Percentiles rank a stretch among this genome's conserved stretches.
Evolutionary conservation across 2,888 invertebrate genomes (phyloP).

Genomic region (Dryobotodes eremita): DNA sequence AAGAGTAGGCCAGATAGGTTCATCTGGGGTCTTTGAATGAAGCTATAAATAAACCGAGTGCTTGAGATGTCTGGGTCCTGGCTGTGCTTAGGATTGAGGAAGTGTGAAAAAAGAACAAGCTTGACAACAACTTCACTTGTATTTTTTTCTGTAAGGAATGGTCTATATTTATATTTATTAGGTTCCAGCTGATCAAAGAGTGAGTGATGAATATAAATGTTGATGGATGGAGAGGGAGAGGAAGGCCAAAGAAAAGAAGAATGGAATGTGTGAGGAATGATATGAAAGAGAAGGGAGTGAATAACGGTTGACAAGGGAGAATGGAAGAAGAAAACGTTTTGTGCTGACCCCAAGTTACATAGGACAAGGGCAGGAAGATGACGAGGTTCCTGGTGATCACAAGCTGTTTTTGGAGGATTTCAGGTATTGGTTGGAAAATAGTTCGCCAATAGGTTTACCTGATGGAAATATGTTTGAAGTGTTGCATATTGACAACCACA

Average conservation of each 20-base stretch:
- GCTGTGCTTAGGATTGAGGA: conserved; percentile 16
- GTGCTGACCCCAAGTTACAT: neutral
- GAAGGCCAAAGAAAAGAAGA: neutral
- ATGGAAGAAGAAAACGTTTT: neutral
- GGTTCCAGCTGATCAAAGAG: neutral
- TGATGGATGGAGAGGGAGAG: neutral
- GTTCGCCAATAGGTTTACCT: neutral
- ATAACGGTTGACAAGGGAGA: neutral
- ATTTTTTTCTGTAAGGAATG: neutral
- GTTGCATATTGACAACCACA: neutral
- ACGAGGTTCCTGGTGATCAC: too few relatives aligned
- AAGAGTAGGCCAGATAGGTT: conserved; percentile 40
- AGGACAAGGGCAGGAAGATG: too few relatives aligned
- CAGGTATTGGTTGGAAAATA: neutral
- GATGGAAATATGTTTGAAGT: neutral
- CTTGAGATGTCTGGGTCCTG: conserved; percentile 5
- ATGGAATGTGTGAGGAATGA: neutral
- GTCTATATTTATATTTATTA: neutral
- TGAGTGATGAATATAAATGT: neutral
- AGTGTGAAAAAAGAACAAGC: neutral
- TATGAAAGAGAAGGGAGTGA: neutral
- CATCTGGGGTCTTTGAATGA: conserved; percentile 40
- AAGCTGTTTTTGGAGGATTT: neutral
- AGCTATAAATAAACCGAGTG: conserved; percentile 34
- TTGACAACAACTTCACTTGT: neutral